These are phyloP conservation scores for Pygoscelis antarcticus DNA, from an alignment of 2,113 vertebrate genomes.

Conservation along the genomic window DNA sequence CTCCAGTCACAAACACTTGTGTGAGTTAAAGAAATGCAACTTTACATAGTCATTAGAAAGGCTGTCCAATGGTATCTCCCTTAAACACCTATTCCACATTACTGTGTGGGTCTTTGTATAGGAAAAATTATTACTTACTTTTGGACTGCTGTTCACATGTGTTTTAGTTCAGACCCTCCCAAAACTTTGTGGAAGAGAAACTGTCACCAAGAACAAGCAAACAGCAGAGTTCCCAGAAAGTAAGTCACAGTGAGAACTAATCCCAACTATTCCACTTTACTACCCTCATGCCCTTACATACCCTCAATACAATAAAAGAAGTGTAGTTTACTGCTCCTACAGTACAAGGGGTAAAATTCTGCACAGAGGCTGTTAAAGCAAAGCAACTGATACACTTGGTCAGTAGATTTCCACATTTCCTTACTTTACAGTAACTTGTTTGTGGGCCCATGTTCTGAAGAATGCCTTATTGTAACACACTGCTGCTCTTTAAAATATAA, in stretches of 20 bases:
- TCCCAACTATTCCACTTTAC: background rate
- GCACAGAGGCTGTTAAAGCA: background rate
- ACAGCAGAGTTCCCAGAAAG: background rate
- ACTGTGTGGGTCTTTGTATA: background rate
- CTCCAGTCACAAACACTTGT: background rate
- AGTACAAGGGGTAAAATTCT: background rate
- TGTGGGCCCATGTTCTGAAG: background rate
- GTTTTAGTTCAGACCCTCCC: background rate
- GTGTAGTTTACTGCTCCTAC: background rate
- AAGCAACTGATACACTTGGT: background rate
- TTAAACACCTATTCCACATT: background rate
- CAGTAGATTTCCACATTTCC: background rate
- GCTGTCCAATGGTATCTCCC: no score
- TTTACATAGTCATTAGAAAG: background rate
- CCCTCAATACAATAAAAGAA: background rate
- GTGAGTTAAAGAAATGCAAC: background rate
- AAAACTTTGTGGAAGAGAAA: background rate
- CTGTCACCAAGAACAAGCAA: background rate
- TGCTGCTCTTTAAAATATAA: background rate
- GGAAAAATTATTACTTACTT: background rate
- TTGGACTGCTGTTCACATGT: background rate
- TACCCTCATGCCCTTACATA: background rate
- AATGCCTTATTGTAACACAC: background rate
- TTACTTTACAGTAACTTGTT: background rate
- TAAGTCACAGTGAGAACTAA: background rate